These are phyloP conservation scores for Colinus virginianus DNA, from an alignment of 2,113 vertebrate species.

Conservation along the genomic window DNA sequence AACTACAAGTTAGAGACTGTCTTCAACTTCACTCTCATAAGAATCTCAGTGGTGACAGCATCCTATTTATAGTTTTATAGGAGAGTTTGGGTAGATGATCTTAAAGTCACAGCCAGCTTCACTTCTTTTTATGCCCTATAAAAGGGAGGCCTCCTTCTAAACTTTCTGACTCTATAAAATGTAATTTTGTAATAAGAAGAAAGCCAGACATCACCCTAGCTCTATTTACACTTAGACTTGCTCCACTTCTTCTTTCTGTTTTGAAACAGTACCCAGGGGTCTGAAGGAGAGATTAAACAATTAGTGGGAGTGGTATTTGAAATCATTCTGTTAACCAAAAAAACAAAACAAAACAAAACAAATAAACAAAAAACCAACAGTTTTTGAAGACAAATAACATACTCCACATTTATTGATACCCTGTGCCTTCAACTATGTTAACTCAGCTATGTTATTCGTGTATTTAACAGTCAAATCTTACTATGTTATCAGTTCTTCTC, in stretches of 20 bases:
- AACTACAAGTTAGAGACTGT: background rate
- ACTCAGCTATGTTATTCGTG: background rate
- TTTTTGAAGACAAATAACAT: background rate
- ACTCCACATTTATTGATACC: background rate
- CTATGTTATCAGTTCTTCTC: background rate
- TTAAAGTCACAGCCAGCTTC: background rate
- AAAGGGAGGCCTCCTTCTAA: background rate
- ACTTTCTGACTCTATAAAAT: background rate
- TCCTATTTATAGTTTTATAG: background rate
- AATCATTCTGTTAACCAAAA: fast-evolving
- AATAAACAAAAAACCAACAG: too few species aligned
- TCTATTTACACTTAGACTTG: background rate
- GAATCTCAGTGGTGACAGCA: background rate
- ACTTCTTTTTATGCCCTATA: background rate
- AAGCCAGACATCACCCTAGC: background rate
- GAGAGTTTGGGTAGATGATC: background rate
- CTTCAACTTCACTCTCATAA: background rate
- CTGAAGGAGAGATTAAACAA: background rate
- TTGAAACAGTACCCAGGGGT: background rate
- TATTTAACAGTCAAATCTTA: background rate
- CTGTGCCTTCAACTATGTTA: background rate
- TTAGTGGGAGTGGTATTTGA: background rate
- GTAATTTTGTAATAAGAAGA: background rate
- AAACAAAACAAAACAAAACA: background rate
- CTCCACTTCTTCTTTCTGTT: background rate